Percentiles rank a stretch among this genome's conserved stretches.
Evolutionary conservation across 2,888 invertebrate genomes (phyloP).

Genomic region (Creontiades dilutus): DNA sequence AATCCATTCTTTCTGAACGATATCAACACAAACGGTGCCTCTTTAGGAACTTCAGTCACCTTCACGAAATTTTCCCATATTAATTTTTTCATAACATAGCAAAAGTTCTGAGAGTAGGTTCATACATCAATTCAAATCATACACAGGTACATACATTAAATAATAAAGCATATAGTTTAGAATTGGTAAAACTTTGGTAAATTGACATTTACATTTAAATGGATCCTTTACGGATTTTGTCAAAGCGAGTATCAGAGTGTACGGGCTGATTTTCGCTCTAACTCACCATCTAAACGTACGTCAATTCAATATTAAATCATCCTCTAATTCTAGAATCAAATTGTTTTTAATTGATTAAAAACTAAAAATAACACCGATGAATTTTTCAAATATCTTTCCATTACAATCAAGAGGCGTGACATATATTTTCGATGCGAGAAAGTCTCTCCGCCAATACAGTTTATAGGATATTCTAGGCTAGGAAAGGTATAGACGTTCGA

Average conservation of each 20-base stretch:
- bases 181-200: neutral
- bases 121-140: neutral
- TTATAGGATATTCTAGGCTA: too few species aligned
- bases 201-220: neutral
- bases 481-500: too few species aligned
- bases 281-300: neutral
- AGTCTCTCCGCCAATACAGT: too few species aligned
- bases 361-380: too few species aligned
- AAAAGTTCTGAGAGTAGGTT: neutral
- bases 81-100: neutral
- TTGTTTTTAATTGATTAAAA: too few species aligned
- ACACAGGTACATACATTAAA: neutral
- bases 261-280: neutral
- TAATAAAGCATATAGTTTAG: too few species aligned
- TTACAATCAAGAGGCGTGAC: too few species aligned
- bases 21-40: constrained; percentile 33
- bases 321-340: neutral
- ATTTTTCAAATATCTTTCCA: too few species aligned
- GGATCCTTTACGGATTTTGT: neutral
- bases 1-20: neutral
- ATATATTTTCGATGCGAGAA: too few species aligned
- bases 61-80: neutral
- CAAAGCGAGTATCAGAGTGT: constrained; percentile 36
- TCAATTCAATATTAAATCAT: neutral
- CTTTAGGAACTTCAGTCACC: constrained; percentile 37